Evolutionary conservation across 2,797 vertebrate species (phyloP), one percentile per base, ranked within the genome.

Genomic region (Toxotes lorentzi): DNA sequence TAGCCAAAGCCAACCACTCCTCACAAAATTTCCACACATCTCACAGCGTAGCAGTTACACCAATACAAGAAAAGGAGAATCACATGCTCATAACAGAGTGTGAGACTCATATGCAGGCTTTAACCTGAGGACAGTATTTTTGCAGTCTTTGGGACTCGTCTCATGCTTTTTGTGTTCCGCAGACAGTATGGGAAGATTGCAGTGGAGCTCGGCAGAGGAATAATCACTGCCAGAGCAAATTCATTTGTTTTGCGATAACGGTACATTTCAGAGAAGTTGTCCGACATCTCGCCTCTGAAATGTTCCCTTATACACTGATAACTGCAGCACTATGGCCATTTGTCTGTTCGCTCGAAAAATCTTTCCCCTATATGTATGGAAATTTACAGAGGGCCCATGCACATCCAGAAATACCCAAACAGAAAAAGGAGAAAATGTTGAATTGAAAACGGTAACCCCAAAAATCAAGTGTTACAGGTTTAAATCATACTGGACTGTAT

Each of bases 211-310:
- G 48, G 69, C 35, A 32, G 70, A 81, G 86, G 79, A 91, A 84
- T 86, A 93, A 92, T 92, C 91, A 82, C 86, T 67, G 74, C 88
- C 89, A 75, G 73, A 86, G 87, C 88, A 81, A 94, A 94, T 93
- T 85, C 91, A 93, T 92, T 92, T 90, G 93, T 91, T 92, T 89
- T 86, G 91, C 51, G 75, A 89, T 90, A 92, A 91, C 78, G 56
- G 76, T 77, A 80, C 79, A 83, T 91, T 90, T 90, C 86, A 79
- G 86, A 81, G 82, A 90, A 85, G 85, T 88, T 93, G 93, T 93
- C 90, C 86, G 69, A 93, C 89, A 88, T 76, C 77, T 87, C 70
- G 23, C 76, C 86, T 88, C 81, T 80, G 83, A 91, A 90, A 87
- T 74, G 70, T 74, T 87, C 75, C 72, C 78, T 69, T 65, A 84